Percentiles rank a stretch among this genome's conserved stretches.
Conservation (phyloP, 2,888 invertebrate species). For the Monochamus alternatus region DNA sequence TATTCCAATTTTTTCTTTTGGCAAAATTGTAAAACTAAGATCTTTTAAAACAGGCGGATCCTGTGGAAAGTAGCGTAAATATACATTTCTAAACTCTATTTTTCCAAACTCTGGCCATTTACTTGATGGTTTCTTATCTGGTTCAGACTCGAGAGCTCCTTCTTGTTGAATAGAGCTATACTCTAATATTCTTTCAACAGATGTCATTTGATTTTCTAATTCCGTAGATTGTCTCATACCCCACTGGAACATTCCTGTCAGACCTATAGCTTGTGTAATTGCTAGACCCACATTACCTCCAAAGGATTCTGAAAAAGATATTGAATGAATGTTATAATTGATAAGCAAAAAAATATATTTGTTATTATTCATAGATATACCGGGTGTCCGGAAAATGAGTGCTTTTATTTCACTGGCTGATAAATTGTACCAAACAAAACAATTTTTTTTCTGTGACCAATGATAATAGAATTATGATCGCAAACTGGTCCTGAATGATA, state of each 20-base stretch:
- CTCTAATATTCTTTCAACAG: slow-evolving; percentile 86
- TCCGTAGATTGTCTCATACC: slow-evolving; percentile 79
- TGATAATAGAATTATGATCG: too few species aligned
- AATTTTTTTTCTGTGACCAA: too few species aligned
- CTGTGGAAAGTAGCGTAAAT: slow-evolving; percentile 74
- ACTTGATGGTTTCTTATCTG: slow-evolving; percentile 79
- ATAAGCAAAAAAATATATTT: too few species aligned
- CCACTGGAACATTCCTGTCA: slow-evolving; percentile 84
- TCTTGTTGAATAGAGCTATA: slow-evolving; percentile 67
- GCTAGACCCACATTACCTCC: slow-evolving; percentile 70
- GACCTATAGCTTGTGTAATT: slow-evolving; percentile 68
- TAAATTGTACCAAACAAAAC: too few species aligned
- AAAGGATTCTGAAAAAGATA: slow-evolving; percentile 61
- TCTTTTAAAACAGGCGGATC: slow-evolving; percentile 86
- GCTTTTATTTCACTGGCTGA: too few species aligned
- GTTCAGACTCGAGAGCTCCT: slow-evolving; percentile 72
- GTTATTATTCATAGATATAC: too few species aligned
- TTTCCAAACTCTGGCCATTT: slow-evolving; percentile 84
- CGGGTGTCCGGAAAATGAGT: too few species aligned
- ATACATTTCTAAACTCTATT: slow-evolving; percentile 80
- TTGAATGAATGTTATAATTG: background rate
- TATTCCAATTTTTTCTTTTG: slow-evolving; percentile 84
- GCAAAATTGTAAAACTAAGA: slow-evolving; percentile 78
- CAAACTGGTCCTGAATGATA: too few species aligned
- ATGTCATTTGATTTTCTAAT: slow-evolving; percentile 86